Percentiles rank a stretch among this genome's conserved stretches.
These are phyloP conservation scores for Cephalopholis sonnerati DNA, from an alignment of 2,113 vertebrate species.

Conservation along the genomic window DNA sequence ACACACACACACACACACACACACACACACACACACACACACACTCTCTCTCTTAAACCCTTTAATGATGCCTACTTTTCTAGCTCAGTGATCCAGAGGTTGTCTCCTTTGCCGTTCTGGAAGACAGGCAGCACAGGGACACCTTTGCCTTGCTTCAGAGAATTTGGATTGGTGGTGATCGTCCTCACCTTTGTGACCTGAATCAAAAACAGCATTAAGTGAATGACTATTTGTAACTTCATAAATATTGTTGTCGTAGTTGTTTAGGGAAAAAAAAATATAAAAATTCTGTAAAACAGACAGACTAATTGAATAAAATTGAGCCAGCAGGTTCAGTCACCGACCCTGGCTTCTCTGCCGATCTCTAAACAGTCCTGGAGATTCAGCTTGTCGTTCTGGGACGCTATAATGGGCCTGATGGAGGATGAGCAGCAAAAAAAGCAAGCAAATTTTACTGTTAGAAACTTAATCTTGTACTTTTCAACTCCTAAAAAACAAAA, in stretches of 20 bases:
- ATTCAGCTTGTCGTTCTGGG: conserved; percentile 87
- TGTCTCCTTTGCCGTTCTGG: conserved; percentile 88
- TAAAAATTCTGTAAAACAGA: background rate
- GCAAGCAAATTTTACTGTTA: background rate
- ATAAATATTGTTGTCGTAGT: background rate
- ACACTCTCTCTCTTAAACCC: background rate
- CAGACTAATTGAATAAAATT: background rate
- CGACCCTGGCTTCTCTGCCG: conserved; percentile 88
- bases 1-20: background rate
- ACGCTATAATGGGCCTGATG: conserved; percentile 87
- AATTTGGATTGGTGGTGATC: conserved; percentile 90
- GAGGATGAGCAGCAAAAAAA: conserved; percentile 9
- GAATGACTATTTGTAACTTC: no score
- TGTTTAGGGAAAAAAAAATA: no score
- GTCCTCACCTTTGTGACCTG: conserved; percentile 91
- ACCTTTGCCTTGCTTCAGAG: conserved; percentile 87
- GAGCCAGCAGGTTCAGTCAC: conserved; percentile 10
- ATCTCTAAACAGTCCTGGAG: conserved; percentile 92
- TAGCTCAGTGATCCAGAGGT: conserved; percentile 91
- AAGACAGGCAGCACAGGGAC: conserved; percentile 85
- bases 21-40: background rate
- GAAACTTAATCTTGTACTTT: background rate
- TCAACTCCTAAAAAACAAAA: background rate
- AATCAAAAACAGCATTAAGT: conserved; percentile 30
- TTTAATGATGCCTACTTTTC: conserved; percentile 81